A percentile compares a stretch with the other conserved stretches of the same genome.
Conservation (phyloP, 2,113 vertebrate genomes). For the Panthera tigris region DNA sequence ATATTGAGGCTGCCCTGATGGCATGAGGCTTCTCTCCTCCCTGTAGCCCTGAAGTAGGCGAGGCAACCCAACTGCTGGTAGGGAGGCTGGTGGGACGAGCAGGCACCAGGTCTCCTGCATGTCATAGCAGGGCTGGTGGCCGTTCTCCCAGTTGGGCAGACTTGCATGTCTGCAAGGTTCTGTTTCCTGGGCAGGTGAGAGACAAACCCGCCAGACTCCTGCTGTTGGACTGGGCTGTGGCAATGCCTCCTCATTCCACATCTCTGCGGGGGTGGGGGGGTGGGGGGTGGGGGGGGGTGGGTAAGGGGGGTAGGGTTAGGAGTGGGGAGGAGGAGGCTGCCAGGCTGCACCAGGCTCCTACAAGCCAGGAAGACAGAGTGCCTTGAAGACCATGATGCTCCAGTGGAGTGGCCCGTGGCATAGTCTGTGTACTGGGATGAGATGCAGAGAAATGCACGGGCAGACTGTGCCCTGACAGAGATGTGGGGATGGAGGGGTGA, state of each 20-base stretch:
- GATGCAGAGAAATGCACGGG: neutral
- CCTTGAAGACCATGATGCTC: neutral
- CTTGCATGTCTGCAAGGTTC: neutral
- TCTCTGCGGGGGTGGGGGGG: slow-evolving; percentile 49
- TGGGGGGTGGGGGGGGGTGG: too few species aligned
- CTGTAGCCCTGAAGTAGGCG: neutral
- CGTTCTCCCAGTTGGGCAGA: neutral
- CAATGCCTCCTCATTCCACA: neutral
- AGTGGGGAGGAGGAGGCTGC: too few species aligned
- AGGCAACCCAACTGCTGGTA: neutral
- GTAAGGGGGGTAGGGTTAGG: too few species aligned
- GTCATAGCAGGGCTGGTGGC: neutral
- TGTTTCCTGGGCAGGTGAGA: slow-evolving; percentile 58
- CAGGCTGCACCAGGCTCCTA: neutral
- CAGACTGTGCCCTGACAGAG: neutral
- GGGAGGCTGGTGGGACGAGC: neutral
- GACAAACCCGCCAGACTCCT: neutral
- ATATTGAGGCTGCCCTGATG: slow-evolving; percentile 26
- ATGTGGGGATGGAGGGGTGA: neutral
- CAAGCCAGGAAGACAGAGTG: neutral
- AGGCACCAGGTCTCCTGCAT: neutral
- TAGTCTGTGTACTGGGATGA: neutral
- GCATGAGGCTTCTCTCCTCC: neutral
- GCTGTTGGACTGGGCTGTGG: neutral
- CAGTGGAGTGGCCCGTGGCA: too few species aligned